phyloP scores from a whole-genome alignment of 2,888 invertebrate genomes.

The Neria commutata region DNA sequence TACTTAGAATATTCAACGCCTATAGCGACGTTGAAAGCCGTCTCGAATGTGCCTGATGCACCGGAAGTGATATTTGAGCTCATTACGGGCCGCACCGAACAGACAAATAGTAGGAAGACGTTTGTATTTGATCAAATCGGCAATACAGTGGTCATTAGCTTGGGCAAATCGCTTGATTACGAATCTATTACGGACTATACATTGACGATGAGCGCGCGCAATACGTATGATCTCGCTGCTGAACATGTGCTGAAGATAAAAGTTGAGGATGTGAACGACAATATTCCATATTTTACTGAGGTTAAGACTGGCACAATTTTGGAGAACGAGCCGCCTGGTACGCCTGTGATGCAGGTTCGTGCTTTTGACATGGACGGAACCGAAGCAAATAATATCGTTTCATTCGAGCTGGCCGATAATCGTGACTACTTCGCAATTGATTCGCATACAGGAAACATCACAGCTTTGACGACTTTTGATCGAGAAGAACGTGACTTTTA shows the following conservation, averaged over 20 bases:
- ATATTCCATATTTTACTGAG: slow-evolving; percentile 85
- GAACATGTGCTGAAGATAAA: slow-evolving; percentile 80
- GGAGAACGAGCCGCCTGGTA: slow-evolving; percentile 83
- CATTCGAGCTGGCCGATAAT: slow-evolving; percentile 74
- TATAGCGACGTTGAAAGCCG: slow-evolving; percentile 75
- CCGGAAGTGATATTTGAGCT: slow-evolving; percentile 79
- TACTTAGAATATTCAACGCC: slow-evolving; percentile 73
- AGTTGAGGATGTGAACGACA: slow-evolving; percentile 89
- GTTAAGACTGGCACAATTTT: slow-evolving; percentile 80
- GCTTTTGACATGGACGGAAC: slow-evolving; percentile 89
- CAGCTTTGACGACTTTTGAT: slow-evolving; percentile 81
- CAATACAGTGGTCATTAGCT: slow-evolving; percentile 74
- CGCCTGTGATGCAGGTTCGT: slow-evolving; percentile 82
- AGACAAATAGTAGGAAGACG: slow-evolving; percentile 82
- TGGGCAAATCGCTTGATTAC: slow-evolving; percentile 80
- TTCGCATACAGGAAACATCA: slow-evolving; percentile 84
- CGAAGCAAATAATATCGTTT: slow-evolving; percentile 79
- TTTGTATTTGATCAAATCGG: slow-evolving; percentile 73
- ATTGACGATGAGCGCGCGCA: slow-evolving; percentile 81
- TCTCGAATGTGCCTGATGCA: slow-evolving; percentile 78
- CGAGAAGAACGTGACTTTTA: slow-evolving; percentile 84
- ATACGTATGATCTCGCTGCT: slow-evolving; percentile 79
- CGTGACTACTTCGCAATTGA: slow-evolving; percentile 84
- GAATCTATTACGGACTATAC: slow-evolving; percentile 85
- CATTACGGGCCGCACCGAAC: slow-evolving; percentile 81